Evolutionary conservation across 2,797 vertebrate genomes (phyloP), one percentile per base, ranked within the genome.

Genomic region (Pterois miles): DNA sequence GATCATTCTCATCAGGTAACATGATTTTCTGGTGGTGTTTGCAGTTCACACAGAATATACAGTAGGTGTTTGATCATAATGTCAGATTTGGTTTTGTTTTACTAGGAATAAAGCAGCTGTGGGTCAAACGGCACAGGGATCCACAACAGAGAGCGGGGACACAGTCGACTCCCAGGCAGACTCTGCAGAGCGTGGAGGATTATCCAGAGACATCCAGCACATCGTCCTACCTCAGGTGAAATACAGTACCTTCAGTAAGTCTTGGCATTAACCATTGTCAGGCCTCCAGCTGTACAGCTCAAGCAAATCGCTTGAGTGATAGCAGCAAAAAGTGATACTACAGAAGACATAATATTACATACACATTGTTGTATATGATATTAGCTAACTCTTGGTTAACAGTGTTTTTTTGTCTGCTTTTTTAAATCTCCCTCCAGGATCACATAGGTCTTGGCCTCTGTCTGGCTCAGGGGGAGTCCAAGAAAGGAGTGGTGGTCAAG

Each of bases 1-100:
- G 94, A 96, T 99, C 31, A 94, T 99, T 79, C 97, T 98, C 89
- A 96, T 97, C 86, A 97, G 98, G 98, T 98, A 90, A 84, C 31
- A n/a, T 1, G 7, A 36, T 31, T 40, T 34, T 20, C 9, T 34
- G 14, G 12, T 23, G 11, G 7, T 12, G 1, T 74, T 66, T 38
- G 29, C 29, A 25, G 52, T 40, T 34, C 23, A 43, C 40, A 33
- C 12, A 53, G 3, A 9, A 34, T 53, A 7, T 25, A 20, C 46
- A n/a, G 8, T 9, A 52, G 23, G n/a, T 50, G 29, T 77, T 22
- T 54, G 3, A 68, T 68, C 22, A 56, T 20, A 34, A 50, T n/a
- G 8, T 58, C 3, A 10, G 11, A 13, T 69, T 29, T 74, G 6
- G 11, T 74, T 57, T 76, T 81, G 57, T 77, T 80, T 83, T 33